Conservation (phyloP, 2,888 invertebrate genomes). For the Drosophila meridionalis region DNA sequence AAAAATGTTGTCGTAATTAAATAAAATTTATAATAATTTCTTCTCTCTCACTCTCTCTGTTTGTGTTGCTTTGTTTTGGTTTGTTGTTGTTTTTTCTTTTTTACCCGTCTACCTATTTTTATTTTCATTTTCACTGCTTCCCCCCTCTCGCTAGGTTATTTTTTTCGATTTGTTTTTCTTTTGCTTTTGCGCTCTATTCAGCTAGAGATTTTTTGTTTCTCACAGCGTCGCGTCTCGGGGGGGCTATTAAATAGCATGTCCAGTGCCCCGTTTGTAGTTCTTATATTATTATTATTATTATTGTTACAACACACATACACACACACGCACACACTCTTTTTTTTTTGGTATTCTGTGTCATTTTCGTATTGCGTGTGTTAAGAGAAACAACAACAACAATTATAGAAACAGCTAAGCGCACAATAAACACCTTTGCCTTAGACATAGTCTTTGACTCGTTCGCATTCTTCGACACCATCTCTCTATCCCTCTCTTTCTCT, state of each 20-base stretch:
- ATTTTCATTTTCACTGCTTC: constrained; percentile 14
- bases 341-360: constrained; percentile 52
- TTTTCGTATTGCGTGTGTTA: constrained; percentile 61
- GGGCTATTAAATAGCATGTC: constrained; percentile 61
- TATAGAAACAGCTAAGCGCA: constrained; percentile 51
- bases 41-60: constrained; percentile 36
- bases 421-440: constrained; percentile 55
- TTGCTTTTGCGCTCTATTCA: constrained; percentile 11
- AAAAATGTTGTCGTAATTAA: constrained; percentile 68
- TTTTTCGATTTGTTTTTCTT: constrained; percentile 31
- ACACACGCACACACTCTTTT: constrained; percentile 3
- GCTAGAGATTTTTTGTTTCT: constrained; percentile 42
- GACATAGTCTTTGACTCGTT: constrained; percentile 38
- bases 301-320: constrained; percentile 43
- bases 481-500: neutral
- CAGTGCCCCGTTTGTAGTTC: constrained; percentile 48
- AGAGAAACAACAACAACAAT: constrained; percentile 32
- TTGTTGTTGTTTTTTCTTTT: neutral
- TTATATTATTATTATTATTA: constrained; percentile 57
- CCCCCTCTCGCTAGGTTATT: neutral
- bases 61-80: constrained; percentile 17
- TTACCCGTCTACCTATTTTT: constrained; percentile 12
- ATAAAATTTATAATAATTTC: constrained; percentile 79
- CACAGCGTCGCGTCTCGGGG: constrained; percentile 56
- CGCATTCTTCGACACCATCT: constrained; percentile 37